A percentile compares a stretch with the other conserved stretches of the same genome.
Evolutionary conservation across 64 coral and sea anemone genomes (phyloP).

Genomic region (Porites australiensis): DNA sequence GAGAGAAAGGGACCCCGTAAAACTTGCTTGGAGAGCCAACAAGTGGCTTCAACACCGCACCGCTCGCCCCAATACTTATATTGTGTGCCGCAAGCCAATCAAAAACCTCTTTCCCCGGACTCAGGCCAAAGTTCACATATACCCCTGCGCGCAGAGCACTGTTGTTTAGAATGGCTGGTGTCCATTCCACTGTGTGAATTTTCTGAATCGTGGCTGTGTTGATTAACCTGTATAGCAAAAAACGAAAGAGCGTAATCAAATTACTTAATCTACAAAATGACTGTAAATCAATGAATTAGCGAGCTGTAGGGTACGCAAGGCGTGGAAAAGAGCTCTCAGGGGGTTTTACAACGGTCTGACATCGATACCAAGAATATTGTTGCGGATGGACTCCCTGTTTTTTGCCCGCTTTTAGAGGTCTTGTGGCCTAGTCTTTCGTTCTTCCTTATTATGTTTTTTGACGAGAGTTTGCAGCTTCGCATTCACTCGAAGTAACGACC

Average conservation of each 20-base stretch:
- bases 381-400: too few species aligned
- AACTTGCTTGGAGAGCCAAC: constrained; percentile 65
- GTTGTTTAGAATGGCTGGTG: constrained; percentile 82
- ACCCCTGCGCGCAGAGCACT: constrained; percentile 67
- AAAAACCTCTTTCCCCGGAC: constrained; percentile 64
- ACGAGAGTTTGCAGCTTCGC: too few species aligned
- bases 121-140: constrained; percentile 73
- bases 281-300: neutral
- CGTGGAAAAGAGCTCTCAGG: too few species aligned
- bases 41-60: constrained; percentile 48
- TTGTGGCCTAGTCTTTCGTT: too few species aligned
- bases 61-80: constrained; percentile 15
- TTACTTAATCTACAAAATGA: neutral
- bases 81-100: constrained; percentile 66
- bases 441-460: too few species aligned
- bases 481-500: too few species aligned
- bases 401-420: too few species aligned
- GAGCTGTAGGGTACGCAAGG: too few species aligned
- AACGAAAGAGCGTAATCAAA: neutral
- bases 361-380: too few species aligned
- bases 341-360: too few species aligned
- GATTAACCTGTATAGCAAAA: constrained; percentile 54
- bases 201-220: constrained; percentile 76
- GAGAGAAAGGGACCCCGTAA: constrained; percentile 65
- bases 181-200: constrained; percentile 90